phyloP scores from a whole-genome alignment of 2,113 vertebrate genomes.

The Pithys albifrons region DNA sequence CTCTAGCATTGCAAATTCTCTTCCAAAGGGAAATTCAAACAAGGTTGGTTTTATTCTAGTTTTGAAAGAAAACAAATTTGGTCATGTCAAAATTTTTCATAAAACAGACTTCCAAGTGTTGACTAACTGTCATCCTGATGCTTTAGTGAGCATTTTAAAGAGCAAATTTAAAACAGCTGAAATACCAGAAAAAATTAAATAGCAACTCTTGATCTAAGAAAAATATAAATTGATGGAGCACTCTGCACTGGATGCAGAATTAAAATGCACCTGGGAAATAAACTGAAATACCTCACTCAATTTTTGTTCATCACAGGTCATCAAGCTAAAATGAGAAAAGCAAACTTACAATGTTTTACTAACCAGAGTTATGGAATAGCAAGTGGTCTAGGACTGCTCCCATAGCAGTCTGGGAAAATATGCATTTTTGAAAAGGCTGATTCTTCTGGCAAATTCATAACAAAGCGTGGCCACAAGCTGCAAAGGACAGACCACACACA shows the following conservation, averaged over 20 bases:
- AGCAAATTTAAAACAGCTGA: conserved; percentile 4
- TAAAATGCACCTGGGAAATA: conserved; percentile 50
- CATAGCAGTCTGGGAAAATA: conserved; percentile 32
- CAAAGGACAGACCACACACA: conserved; percentile 20
- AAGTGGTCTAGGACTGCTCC: conserved; percentile 13
- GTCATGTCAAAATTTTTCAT: neutral
- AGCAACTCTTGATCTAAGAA: conserved; percentile 8
- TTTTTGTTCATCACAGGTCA: conserved; percentile 36
- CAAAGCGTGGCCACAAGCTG: neutral
- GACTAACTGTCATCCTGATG: neutral
- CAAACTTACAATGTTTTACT: conserved; percentile 31
- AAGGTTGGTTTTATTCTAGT: neutral
- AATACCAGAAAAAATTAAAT: conserved; percentile 34
- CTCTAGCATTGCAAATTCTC: neutral
- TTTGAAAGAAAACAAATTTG: conserved; percentile 35
- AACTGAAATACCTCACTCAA: neutral
- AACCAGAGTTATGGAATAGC: conserved; percentile 18
- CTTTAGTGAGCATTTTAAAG: neutral
- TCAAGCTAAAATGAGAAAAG: conserved; percentile 54
- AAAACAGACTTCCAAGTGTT: neutral
- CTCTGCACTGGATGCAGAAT: conserved; percentile 24
- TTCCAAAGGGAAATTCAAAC: neutral
- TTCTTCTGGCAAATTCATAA: neutral
- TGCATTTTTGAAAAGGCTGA: neutral
- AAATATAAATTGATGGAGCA: conserved; percentile 23